Conservation (phyloP, 2,797 vertebrate species). For the Pyrocephalus nanus region DNA sequence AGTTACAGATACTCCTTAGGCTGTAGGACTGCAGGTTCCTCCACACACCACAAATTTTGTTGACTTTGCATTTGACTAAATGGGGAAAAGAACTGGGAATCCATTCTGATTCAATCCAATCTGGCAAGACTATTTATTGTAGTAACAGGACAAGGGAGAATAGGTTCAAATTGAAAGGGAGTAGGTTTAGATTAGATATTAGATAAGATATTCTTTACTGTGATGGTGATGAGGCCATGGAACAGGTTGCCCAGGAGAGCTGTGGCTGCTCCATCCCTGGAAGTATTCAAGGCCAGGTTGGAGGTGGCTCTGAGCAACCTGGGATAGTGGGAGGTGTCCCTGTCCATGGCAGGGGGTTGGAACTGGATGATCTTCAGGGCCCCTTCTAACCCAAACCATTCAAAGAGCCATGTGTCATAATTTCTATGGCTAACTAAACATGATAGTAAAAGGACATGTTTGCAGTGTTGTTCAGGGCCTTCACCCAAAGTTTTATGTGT, state of each 20-base stretch:
- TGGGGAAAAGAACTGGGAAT: neutral
- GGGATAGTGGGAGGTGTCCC: fast-evolving
- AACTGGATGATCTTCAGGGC: neutral
- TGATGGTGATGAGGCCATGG: neutral
- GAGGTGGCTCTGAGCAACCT: neutral
- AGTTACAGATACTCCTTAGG: neutral
- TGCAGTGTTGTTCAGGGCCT: neutral
- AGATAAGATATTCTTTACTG: neutral
- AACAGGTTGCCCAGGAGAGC: neutral
- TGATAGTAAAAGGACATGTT: neutral
- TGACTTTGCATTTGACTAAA: fast-evolving
- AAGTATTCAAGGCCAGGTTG: neutral
- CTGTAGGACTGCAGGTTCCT: neutral
- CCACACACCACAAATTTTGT: neutral
- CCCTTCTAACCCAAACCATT: neutral
- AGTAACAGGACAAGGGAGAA: neutral
- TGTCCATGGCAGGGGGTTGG: fast-evolving
- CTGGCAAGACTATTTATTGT: neutral
- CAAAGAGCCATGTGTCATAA: neutral
- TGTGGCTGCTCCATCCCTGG: neutral
- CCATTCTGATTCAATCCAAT: no score
- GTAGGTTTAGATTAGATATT: neutral
- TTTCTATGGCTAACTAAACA: neutral
- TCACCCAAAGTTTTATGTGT: neutral
- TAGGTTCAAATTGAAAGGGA: neutral